Conservation (phyloP, 1,140 invertebrate species). For the Leptinotarsa defecta region DNA sequence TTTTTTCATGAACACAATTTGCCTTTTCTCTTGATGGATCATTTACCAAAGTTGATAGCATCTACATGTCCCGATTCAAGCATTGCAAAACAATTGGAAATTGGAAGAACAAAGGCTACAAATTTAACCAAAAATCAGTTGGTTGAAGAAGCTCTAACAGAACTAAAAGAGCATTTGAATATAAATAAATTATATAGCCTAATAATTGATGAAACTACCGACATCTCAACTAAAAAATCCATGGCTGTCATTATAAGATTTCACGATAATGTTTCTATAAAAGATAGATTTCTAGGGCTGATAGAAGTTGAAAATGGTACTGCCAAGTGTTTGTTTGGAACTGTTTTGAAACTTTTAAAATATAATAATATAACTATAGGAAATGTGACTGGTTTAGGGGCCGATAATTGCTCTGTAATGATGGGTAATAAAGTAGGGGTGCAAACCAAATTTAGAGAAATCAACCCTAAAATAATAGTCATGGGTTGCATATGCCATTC, state of each 20-base stretch:
- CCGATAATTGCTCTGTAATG: constrained; percentile 26
- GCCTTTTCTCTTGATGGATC: constrained; percentile 21
- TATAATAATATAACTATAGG: constrained; percentile 1
- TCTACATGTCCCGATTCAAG: constrained; percentile 12
- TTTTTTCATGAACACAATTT: constrained; percentile 20
- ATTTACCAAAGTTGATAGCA: not conserved
- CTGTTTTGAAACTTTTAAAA: not conserved
- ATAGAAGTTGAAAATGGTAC: constrained; percentile 14
- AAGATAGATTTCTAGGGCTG: constrained; percentile 15
- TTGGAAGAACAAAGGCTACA: constrained; percentile 4
- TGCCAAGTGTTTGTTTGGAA: not conserved
- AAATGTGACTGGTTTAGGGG: constrained; percentile 26
- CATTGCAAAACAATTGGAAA: constrained; percentile 22
- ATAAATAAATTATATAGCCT: constrained; percentile 19
- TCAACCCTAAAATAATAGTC: constrained; percentile 12
- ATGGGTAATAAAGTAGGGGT: constrained; percentile 21
- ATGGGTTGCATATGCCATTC: constrained; percentile 26
- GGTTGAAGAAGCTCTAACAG: constrained; percentile 11
- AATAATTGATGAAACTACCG: constrained; percentile 30
- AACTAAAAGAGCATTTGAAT: constrained; percentile 1
- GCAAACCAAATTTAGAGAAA: constrained; percentile 22
- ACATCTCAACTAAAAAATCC: constrained; percentile 21
- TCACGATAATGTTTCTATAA: not conserved
- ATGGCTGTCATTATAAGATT: constrained; percentile 14
- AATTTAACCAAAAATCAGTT: not conserved